A percentile compares a stretch with the other conserved stretches of the same genome.
These are phyloP conservation scores for Thrips palmi DNA, from an alignment of 1,140 invertebrate species.

Conservation along the genomic window DNA sequence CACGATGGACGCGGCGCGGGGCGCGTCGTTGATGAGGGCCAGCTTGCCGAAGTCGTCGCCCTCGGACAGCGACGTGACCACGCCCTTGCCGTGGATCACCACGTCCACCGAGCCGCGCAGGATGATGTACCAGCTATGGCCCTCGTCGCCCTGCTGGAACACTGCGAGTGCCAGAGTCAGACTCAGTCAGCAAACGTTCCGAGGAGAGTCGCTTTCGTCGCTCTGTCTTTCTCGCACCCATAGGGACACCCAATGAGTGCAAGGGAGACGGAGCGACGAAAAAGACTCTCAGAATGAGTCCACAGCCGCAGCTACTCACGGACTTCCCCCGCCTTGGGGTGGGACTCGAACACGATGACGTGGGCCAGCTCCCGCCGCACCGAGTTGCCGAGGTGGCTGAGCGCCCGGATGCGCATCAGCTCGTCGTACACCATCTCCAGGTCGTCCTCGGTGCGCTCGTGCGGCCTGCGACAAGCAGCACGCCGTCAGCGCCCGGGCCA, in stretches of 20 bases:
- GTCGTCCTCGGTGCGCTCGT: constrained; percentile 60
- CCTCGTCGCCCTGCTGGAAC: constrained; percentile 78
- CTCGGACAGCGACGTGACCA: constrained; percentile 63
- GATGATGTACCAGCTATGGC: constrained; percentile 78
- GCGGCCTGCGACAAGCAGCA: no score
- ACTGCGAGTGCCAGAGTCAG: no score
- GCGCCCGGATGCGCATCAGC: constrained; percentile 60
- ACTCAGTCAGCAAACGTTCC: no score
- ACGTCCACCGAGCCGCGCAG: constrained; percentile 72
- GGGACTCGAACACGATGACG: constrained; percentile 66
- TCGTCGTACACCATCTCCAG: constrained; percentile 75
- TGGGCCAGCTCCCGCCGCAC: constrained; percentile 65
- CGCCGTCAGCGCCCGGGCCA: no score
- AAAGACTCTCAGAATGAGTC: no score
- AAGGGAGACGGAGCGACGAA: no score
- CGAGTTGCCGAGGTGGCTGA: constrained; percentile 65
- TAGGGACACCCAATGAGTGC: no score
- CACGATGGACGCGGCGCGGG: constrained; percentile 71
- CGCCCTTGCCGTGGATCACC: constrained; percentile 70
- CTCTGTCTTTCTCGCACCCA: no score
- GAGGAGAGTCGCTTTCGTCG: no score
- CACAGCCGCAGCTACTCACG: constrained; percentile 39
- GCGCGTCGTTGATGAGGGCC: constrained; percentile 71
- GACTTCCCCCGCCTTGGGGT: constrained; percentile 55
- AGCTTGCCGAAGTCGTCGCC: constrained; percentile 82